A percentile compares a stretch with the other conserved stretches of the same genome.
Conservation (phyloP, 2,888 invertebrate species). For the Netelia inedita region DNA sequence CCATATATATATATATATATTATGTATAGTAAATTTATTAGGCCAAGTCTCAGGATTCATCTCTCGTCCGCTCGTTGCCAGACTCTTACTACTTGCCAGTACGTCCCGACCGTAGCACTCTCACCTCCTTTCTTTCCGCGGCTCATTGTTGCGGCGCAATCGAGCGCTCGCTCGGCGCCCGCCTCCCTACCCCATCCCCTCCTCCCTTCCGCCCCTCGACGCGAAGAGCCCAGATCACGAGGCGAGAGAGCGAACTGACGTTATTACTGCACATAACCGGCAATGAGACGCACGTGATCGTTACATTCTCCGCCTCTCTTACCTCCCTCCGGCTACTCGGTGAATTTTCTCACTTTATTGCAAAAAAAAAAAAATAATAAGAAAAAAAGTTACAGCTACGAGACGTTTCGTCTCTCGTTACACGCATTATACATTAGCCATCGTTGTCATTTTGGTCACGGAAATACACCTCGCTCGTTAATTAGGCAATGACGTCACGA, state of each 20-base stretch:
- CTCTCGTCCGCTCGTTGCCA: slow-evolving; percentile 54
- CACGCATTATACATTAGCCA: slow-evolving; percentile 28
- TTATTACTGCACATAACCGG: slow-evolving; percentile 35
- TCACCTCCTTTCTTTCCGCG: slow-evolving; percentile 68
- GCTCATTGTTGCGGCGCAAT: slow-evolving; percentile 58
- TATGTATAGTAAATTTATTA: slow-evolving; percentile 22
- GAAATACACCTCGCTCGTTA: not conserved
- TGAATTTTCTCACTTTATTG: slow-evolving; percentile 42
- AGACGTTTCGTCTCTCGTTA: slow-evolving; percentile 25
- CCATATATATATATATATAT: not conserved
- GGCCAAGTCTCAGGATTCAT: slow-evolving; percentile 36
- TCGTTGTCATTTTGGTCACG: slow-evolving; percentile 21
- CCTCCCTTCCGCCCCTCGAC: not conserved
- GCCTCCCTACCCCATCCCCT: not conserved
- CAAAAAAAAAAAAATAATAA: slow-evolving; percentile 15
- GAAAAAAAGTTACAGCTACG: not conserved
- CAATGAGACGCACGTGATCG: slow-evolving; percentile 48
- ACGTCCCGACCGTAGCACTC: slow-evolving; percentile 45
- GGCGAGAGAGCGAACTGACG: not conserved
- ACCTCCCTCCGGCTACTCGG: not conserved
- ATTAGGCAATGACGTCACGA: not conserved
- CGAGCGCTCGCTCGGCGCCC: slow-evolving; percentile 19
- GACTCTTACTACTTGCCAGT: slow-evolving; percentile 58
- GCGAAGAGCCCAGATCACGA: not conserved
- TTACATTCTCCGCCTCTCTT: slow-evolving; percentile 41